Evolutionary conservation across 2,113 vertebrate species (phyloP).

Genomic region (Ameiurus melas): DNA sequence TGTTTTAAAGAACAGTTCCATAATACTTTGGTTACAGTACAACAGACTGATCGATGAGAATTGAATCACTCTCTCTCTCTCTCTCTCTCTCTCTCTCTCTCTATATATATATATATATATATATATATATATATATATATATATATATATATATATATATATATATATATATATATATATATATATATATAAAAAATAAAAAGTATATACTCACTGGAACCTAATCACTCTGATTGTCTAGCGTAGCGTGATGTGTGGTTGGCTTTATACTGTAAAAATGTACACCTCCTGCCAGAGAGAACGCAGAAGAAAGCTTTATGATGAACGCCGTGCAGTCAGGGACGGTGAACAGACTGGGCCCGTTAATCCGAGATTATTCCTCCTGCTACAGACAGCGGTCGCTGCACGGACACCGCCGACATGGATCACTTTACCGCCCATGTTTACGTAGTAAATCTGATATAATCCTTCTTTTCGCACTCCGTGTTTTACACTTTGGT

Average conservation of each 20-base stretch:
- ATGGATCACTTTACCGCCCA: constrained; percentile 65
- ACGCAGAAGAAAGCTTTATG: background rate
- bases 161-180: too few relatives aligned
- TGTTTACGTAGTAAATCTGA: constrained; percentile 58
- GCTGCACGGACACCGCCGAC: constrained; percentile 68
- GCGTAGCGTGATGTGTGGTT: background rate
- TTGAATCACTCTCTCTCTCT: background rate
- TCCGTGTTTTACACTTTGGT: constrained; percentile 30
- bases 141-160: too few relatives aligned
- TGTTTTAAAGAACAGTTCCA: background rate
- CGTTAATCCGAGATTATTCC: constrained; percentile 59
- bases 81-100: too few relatives aligned
- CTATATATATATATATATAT: too few relatives aligned
- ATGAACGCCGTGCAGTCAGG: background rate
- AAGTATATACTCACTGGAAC: background rate
- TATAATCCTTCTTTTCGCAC: constrained; percentile 54
- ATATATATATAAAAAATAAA: background rate
- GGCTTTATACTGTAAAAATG: background rate
- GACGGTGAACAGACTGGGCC: background rate
- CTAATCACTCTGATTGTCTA: background rate
- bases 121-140: too few relatives aligned
- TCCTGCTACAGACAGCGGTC: constrained; percentile 61
- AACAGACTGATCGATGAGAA: background rate
- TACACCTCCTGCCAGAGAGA: background rate
- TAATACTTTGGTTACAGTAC: background rate